Evolutionary conservation across 2,797 vertebrate species (phyloP), one percentile per base, ranked within the genome.

Genomic region (Neopelma chrysocephalum): DNA sequence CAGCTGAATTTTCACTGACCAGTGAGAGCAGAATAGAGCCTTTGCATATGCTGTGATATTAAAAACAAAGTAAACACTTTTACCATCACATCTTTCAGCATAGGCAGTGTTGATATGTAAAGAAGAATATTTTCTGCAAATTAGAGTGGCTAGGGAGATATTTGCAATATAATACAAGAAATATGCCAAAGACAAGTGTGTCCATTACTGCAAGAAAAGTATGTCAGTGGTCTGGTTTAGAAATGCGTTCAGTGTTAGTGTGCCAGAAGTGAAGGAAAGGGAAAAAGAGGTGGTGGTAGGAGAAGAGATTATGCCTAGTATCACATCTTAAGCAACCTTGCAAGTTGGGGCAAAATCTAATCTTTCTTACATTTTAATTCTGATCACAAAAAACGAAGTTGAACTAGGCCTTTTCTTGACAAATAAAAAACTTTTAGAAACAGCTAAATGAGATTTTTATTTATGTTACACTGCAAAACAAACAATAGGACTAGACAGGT

Each of bases 181-280:
- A 78, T 51, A 80, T 32, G 34, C 22, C 84, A 68, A 69, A 79
- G 29, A 60, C 26, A 56, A 82, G 26, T 71, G 17, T 4, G 4
- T 48, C 53, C 45, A 42, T 40, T 53, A 4, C 47, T 89, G 56
- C 69, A 88, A 79, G 22, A 48, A 84, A 89, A 86, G 47, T 70
- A 64, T 92, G 93, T 91, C 72, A 78, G 70, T 92, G 91, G 79
- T 95, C 91, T 97, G 70, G 70, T 38, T 80, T 82, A 75, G 94
- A 73, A 88, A 85, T 97, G 86, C 86, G 94, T 93, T 92, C 45
- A 34, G 48, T 92, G 73, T 93, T 65, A 92, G 57, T 87, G 86
- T 95, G 95, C 90, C 96, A 97, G 87, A 93, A 92, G 26, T 32
- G 25, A 92, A 75, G 77, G 17, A 56, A 88, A 36, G 9, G 2